Percentiles rank a stretch among this genome's conserved stretches.
phyloP scores from a whole-genome alignment of 1,140 invertebrate genomes.

The Papilio aristodemus region DNA sequence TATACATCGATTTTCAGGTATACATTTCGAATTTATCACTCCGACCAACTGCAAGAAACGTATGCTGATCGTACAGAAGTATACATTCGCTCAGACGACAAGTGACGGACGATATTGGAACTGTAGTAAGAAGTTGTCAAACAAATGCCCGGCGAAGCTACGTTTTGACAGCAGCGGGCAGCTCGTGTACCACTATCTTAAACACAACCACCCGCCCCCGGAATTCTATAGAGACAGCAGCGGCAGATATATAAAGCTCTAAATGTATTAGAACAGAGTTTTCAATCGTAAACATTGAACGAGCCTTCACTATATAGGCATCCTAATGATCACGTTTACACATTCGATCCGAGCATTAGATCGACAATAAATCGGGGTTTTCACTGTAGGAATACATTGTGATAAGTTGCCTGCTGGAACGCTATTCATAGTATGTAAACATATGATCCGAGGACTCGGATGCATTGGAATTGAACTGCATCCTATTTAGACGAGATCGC shows the following conservation, averaged over 20 bases:
- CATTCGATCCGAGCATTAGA: no score
- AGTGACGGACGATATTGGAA: constrained; percentile 44
- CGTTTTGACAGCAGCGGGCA: constrained; percentile 31
- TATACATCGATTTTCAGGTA: not conserved
- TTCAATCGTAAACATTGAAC: no score
- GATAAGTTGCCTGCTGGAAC: no score
- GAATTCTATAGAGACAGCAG: constrained; percentile 5
- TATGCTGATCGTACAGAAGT: constrained; percentile 41
- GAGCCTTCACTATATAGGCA: no score
- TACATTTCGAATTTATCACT: constrained; percentile 25
- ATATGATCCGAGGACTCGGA: no score
- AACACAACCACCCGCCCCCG: constrained; percentile 43
- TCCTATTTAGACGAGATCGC: no score
- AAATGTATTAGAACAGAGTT: not conserved
- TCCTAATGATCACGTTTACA: no score
- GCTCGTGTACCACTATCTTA: constrained; percentile 28
- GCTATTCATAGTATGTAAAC: no score
- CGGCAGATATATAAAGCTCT: constrained; percentile 30
- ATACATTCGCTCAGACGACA: constrained; percentile 46
- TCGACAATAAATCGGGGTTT: no score
- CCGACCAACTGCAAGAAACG: constrained; percentile 28
- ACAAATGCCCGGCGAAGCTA: constrained; percentile 45
- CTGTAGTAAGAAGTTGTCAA: constrained; percentile 47
- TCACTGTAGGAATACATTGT: no score
- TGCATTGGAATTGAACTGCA: no score